phyloP scores from a whole-genome alignment of 2,888 invertebrate genomes.

The Cataglyphis livida region DNA sequence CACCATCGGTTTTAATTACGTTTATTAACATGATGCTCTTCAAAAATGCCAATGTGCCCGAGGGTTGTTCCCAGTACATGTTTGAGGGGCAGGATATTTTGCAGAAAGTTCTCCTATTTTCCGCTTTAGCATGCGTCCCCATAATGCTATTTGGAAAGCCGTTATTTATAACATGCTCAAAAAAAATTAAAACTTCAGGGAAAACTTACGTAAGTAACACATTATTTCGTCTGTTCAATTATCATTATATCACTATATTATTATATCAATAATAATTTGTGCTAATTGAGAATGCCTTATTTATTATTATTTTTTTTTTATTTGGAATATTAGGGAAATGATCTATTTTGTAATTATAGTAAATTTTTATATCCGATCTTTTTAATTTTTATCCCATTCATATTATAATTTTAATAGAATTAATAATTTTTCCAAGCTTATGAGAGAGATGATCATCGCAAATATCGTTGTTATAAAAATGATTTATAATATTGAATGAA shows the following conservation, averaged over 20 bases:
- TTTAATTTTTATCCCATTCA: not conserved
- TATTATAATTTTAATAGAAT: not conserved
- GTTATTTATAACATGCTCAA: constrained; percentile 79
- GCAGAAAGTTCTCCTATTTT: constrained; percentile 89
- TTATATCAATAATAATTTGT: not conserved
- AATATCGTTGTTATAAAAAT: not conserved
- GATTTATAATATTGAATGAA: not conserved
- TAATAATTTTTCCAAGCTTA: not conserved
- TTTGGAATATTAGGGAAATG: not conserved
- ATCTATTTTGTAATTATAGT: not conserved
- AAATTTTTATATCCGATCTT: not conserved
- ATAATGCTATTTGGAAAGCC: constrained; percentile 93
- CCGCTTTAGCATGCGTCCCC: constrained; percentile 91
- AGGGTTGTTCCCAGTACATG: constrained; percentile 88
- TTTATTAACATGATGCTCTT: constrained; percentile 93
- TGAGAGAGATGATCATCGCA: not conserved
- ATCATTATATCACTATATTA: not conserved
- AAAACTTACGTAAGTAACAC: constrained; percentile 84
- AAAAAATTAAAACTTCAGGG: constrained; percentile 69
- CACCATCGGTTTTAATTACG: constrained; percentile 92
- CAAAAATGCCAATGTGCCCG: constrained; percentile 85
- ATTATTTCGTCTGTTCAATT: constrained; percentile 1
- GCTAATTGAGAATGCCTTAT: not conserved
- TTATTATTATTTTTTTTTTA: not conserved
- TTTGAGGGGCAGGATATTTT: constrained; percentile 88